Evolutionary conservation across 2,888 invertebrate species (phyloP).

Genomic region (Drosophila pegasa): DNA sequence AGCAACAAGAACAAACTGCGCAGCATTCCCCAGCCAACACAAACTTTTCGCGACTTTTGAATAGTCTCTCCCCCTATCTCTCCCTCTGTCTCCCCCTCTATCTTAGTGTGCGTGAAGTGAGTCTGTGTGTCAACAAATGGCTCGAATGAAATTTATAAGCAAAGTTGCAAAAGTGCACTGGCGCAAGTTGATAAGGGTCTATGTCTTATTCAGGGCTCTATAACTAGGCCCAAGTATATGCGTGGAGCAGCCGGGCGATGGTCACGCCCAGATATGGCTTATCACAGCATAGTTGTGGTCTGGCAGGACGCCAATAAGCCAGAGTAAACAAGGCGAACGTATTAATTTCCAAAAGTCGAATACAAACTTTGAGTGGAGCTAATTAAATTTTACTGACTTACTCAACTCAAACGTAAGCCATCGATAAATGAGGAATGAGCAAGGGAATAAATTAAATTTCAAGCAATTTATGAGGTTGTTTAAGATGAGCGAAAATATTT

Average conservation of each 20-base stretch:
- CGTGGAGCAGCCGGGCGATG: slow-evolving; percentile 34
- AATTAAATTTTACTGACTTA: slow-evolving; percentile 61
- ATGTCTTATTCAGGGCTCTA: neutral
- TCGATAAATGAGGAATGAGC: slow-evolving; percentile 17
- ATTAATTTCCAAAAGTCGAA: slow-evolving; percentile 61
- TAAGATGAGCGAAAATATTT: neutral
- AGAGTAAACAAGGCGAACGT: slow-evolving; percentile 66
- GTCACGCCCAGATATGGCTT: slow-evolving; percentile 50
- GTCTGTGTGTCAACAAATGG: slow-evolving; percentile 71
- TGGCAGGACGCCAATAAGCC: slow-evolving; percentile 57
- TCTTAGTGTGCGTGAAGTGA: slow-evolving; percentile 20
- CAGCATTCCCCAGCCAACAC: slow-evolving; percentile 28
- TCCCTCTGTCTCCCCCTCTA: slow-evolving; percentile 20
- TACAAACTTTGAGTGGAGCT: slow-evolving; percentile 56
- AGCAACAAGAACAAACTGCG: slow-evolving; percentile 50
- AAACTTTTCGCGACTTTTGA: slow-evolving; percentile 66
- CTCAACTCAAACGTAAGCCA: slow-evolving; percentile 68
- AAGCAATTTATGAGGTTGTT: neutral
- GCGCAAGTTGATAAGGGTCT: slow-evolving; percentile 73
- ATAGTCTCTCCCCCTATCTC: slow-evolving; percentile 20
- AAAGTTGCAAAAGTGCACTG: slow-evolving; percentile 70
- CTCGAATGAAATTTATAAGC: slow-evolving; percentile 80
- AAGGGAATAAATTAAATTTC: neutral
- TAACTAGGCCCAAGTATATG: slow-evolving; percentile 9
- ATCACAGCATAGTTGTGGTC: slow-evolving; percentile 57